Evolutionary conservation across 2,113 vertebrate species (phyloP), one percentile per base, ranked within the genome.

Genomic region (Mormyrus lacerda): DNA sequence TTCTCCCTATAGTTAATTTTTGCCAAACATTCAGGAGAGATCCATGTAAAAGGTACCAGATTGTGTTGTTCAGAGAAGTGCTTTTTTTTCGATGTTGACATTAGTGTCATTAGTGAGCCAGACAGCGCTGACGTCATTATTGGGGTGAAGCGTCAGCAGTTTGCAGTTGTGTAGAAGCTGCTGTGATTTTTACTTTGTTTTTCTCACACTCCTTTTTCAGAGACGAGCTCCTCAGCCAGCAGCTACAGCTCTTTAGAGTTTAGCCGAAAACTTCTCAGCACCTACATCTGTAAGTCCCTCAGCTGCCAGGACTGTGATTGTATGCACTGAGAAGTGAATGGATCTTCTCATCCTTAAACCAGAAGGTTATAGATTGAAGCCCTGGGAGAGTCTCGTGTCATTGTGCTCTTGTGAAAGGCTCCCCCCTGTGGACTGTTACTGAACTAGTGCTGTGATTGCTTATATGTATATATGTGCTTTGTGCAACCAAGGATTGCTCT

Each of bases 231-330:
- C 0, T 97, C 96, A 0, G 96, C 98, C 13, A 97, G 95, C 91
- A 98, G 96, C 93, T 99, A 97, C 96, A 98, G 95, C 90, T 99
- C 97, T 0, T 27, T 65, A 69, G 98, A 99, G 90, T 99, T 99
- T 95, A 99, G 96, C 95, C 97, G 96, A 65, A 91, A 96, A 21
- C 97, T 99, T 79, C 97, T 99, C 85, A 99, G 98, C 91, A 96
- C 97, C 1, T 99, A 99, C 42, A 98, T 99, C 90, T 99, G 98
- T 99, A 93, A 97, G 97, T 96, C 76, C 19, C 19, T 44, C 19
- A 39, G 5, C 76, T 44, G 35, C 39, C 39, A 44, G 69, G 15
- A 76, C 11, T 76, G 15, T 6, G 69, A 76, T 10, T 19, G 5
- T 76, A 76, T 76, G 15, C 69, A 76, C 4, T 39, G 69, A 76